Evolutionary conservation across 2,797 vertebrate genomes (phyloP), one percentile per base, ranked within the genome.

Genomic region (Tangara arthus): DNA sequence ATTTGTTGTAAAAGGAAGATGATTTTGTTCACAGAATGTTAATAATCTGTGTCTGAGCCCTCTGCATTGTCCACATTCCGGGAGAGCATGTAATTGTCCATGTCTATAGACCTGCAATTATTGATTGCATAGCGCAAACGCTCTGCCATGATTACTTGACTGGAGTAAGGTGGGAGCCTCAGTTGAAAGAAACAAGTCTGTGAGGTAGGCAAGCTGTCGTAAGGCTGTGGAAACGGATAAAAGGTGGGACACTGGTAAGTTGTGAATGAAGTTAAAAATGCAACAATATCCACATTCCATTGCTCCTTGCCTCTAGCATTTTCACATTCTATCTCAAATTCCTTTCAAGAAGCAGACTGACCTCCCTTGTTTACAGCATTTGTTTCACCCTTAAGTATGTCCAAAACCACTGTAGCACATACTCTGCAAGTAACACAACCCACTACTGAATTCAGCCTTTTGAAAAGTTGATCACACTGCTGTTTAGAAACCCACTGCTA

Each of bases 171-270:
- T 46, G 98, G 98, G 88, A 98, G 98, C 92, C 98, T 95, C 97
- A 98, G 97, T 95, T 98, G 98, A 97, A 98, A 98, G 98, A 98
- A 98, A 97, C 98, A 98, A 84, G 98, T 98, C 98, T 98, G 98
- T 98, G 98, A 98, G 98, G 98, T 98, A 98, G 98, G 98, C 98
- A 98, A 97, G 97, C 98, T 98, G 98, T 98, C 98, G 21, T 98
- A 98, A 96, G 98, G 98, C 98, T 98, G 98, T 65, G 69, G 89
- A 94, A 91, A 96, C 0, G 94, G 96, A 97, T 24, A 96, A 87
- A 97, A 86, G 79, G 59, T 72, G 75, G 86, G 77, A 87, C 7
- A 66, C 88, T 52, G 96, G 64, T 84, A 63, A 72, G 59, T 35
- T 42, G 34, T 37, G 37, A 93, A 87, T 17, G 32, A 32, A 94